Evolutionary conservation across 2,113 vertebrate species (phyloP).

Genomic region (Colaptes auratus): DNA sequence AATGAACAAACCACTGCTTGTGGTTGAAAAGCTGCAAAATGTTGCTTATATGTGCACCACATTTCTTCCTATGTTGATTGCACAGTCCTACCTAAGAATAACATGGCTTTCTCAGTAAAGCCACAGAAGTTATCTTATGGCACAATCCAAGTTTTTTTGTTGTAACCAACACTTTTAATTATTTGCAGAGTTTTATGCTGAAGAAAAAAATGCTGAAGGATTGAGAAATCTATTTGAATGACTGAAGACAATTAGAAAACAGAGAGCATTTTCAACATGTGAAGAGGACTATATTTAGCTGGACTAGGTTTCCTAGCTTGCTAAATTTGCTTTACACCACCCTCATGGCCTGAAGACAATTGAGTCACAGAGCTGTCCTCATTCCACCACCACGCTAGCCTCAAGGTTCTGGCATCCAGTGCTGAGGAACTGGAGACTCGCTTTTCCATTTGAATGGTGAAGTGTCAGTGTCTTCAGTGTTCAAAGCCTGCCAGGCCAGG

Average conservation of each 20-base stretch:
- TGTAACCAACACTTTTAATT: constrained; percentile 52
- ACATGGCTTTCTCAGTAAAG: constrained; percentile 28
- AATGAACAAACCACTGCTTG: neutral
- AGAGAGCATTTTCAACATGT: neutral
- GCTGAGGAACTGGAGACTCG: neutral
- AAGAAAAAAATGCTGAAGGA: constrained; percentile 14
- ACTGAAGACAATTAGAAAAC: neutral
- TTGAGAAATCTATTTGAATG: constrained; percentile 12
- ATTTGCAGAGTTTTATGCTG: constrained; percentile 4
- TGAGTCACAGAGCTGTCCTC: neutral
- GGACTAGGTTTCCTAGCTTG: neutral
- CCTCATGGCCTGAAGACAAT: neutral
- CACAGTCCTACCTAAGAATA: constrained; percentile 13
- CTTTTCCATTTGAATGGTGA: neutral
- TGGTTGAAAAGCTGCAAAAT: neutral
- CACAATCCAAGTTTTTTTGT: neutral
- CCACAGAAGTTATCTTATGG: constrained; percentile 27
- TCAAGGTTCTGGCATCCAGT: neutral
- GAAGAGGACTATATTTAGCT: neutral
- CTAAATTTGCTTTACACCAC: neutral
- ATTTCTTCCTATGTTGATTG: constrained; percentile 11
- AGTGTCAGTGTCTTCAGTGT: neutral
- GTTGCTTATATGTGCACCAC: neutral
- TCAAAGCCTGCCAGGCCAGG: neutral
- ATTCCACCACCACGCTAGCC: neutral